Evolutionary conservation across 1,140 invertebrate genomes (phyloP), one percentile per base, ranked within the genome.

Genomic region (Pseudomyrmex gracilis): DNA sequence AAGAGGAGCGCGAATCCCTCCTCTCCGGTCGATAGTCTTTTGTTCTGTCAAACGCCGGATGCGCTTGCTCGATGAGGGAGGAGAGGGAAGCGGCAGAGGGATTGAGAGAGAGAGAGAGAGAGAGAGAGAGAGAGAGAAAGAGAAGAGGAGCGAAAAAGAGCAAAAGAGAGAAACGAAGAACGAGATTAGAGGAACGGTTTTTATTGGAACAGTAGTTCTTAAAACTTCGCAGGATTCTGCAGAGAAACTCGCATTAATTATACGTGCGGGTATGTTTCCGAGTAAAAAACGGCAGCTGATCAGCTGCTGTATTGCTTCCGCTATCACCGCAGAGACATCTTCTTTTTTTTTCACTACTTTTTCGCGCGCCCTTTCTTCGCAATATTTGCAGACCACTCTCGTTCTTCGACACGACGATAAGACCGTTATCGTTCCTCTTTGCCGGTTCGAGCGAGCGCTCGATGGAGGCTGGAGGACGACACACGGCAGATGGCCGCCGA

Each of bases 21-120:
- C 47, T 60, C 63, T 84, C 55, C 87, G 92, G 93, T 93, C 92
- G 92, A 93, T 93, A 92, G 90, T 92, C 93, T 94, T 94, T 94
- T 94, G 93, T 94, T 93, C 93, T 94, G 94, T 94, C 94, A 94
- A 93, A 93, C 88, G 90, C 93, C 89, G 87, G 85, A 92, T 89
- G 90, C 91, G 87, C 86, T 89, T 85, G 85, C 68, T 89, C 84
- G 71, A 82, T 45, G 73, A 82, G 78, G 49, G 51, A 84, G 47
- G 55, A 82, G 63, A 78, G 73, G 61, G 82, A 85, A 71, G 84
- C 73, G 78, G 47, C 57, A 55, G 67, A 77, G 77, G 85, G 58
- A 78, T 34, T 34, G 61, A 55, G 60, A 67, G 51, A 49, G 24
- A 20, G 45, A 22, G 17, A 22, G 58, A 43, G n/a, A 64, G 55